Conservation (phyloP, 2,797 vertebrate genomes). For the Aplochiton taeniatus region DNA sequence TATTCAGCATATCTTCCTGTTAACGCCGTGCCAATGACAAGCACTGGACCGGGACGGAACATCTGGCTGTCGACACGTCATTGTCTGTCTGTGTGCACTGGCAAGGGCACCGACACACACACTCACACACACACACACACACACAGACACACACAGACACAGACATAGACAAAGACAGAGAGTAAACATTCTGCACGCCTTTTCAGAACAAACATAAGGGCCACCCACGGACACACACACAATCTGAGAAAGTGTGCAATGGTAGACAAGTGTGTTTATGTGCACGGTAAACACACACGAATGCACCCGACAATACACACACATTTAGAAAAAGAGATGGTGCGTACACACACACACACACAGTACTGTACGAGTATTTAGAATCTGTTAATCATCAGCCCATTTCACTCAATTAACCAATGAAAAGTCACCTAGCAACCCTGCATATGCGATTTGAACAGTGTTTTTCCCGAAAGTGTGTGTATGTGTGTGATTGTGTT, state of each 20-base stretch:
- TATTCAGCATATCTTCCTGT: constrained; percentile 15
- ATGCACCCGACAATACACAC: not conserved
- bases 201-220: too few species aligned
- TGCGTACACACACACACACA: not conserved
- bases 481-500: constrained; percentile 1
- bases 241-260: not conserved
- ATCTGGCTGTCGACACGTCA: constrained; percentile 28
- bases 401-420: constrained; percentile 19
- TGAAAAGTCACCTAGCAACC: constrained; percentile 13
- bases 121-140: not conserved
- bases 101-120: constrained; percentile 3
- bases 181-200: too few species aligned
- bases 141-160: not conserved
- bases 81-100: constrained; percentile 7
- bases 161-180: too few species aligned
- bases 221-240: not conserved
- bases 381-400: constrained; percentile 2
- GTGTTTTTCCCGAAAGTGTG: constrained; percentile 1
- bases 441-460: constrained; percentile 5
- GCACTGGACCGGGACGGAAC: constrained; percentile 42
- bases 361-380: not conserved
- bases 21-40: constrained; percentile 28
- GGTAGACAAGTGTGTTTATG: not conserved
- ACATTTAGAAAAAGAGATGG: not conserved
- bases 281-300: not conserved